Base-by-base conservation (phyloP, 1,140 invertebrate genomes). In the Panagrolaimus sp. region DNA sequence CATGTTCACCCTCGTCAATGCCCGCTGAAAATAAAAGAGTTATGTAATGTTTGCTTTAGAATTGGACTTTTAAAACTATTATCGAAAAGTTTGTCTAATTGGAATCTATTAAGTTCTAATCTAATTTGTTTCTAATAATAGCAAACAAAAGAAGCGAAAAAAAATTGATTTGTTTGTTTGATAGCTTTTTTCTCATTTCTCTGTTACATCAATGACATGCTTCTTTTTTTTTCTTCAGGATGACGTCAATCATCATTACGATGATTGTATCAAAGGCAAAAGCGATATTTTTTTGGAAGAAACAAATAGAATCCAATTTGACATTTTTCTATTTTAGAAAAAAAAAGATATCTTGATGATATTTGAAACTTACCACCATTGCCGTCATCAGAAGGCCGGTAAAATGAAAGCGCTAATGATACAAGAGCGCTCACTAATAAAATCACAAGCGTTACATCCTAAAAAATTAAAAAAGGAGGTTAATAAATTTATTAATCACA, bases 371-470 rank as follows among this genome's bases (percentile, higher is more conserved):
- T 26, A 58, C 52, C 52, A 26, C 52, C 52, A 58, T 21, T 26
- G 24, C 67, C 71, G 52, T 84, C 77, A 63, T 80, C 77, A 5
- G 83, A 82, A 68, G 91, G 91, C 84, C 91, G 88, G 87, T 93
- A 93, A 74, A 94, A 92, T 85, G 91, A 93, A 85, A 96, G 88
- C 84, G 89, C 91, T 86, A 96, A 89, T 75, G 93, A 96, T 82
- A 96, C 90, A 83, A 94, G 87, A 76, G 78, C 76, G 68, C 71
- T 73, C 17, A 83, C 72, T 71, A 85, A 76, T 43, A 88, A 77
- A 86, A 98, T 98, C 85, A 98, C 96, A 81, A 98, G 90, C 69
- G 95, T 98, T 76, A 96, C 91, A 88, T 98, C 95, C 87, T 80
- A 72, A 73, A 78, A 76, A 24, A 48, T 12, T 12, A 47, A n/a